A percentile compares a stretch with the other conserved stretches of the same genome.
Evolutionary conservation across 1,140 invertebrate genomes (phyloP).

Genomic region (Planococcus citri): DNA sequence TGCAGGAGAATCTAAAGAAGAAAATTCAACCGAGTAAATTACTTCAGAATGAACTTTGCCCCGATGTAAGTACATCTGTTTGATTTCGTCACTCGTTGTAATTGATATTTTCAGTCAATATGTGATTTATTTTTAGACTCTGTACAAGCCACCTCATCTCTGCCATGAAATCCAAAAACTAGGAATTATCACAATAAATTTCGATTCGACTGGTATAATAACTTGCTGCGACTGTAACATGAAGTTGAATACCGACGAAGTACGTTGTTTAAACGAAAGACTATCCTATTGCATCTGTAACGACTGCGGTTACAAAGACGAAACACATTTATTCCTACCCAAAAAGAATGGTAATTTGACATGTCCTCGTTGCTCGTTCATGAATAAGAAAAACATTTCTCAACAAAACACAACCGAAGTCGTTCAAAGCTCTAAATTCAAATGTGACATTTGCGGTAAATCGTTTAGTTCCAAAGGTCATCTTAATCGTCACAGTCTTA

Average conservation of each 20-base stretch:
- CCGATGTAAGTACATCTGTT: too few relatives aligned
- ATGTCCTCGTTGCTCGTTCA: neutral
- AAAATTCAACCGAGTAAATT: neutral
- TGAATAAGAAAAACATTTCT: neutral
- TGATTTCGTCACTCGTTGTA: neutral
- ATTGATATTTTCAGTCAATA: neutral
- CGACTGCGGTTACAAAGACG: neutral
- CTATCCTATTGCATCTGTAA: neutral
- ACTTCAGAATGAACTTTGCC: neutral
- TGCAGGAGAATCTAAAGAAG: neutral
- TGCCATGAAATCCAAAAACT: neutral
- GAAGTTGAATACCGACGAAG: neutral
- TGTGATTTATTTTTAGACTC: neutral
- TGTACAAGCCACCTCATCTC: neutral
- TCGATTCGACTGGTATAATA: neutral
- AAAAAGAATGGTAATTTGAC: neutral
- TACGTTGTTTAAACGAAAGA: neutral
- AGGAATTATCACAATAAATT: neutral
- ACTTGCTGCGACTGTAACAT: neutral
- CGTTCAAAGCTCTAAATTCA: neutral
- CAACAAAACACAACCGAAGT: neutral
- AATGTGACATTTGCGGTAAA: slow-evolving; percentile 12
- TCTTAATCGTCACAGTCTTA: slow-evolving; percentile 39
- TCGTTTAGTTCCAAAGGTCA: slow-evolving; percentile 18
- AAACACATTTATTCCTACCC: neutral